A percentile compares a stretch with the other conserved stretches of the same genome.
Evolutionary conservation across 2,888 invertebrate species (phyloP).

Genomic region (Syrphus vitripennis): DNA sequence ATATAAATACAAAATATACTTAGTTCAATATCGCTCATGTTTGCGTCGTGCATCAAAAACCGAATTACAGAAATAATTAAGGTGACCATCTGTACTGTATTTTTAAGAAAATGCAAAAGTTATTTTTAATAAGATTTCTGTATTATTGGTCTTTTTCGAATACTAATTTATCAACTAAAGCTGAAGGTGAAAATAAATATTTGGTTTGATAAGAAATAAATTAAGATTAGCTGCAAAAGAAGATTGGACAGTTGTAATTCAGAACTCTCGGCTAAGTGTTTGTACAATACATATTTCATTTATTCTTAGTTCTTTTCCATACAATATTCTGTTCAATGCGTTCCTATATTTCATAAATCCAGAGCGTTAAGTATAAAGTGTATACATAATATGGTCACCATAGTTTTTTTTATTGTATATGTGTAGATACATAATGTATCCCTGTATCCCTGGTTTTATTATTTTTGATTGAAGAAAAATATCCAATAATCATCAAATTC

Average conservation of each 20-base stretch:
- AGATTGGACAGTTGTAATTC: too few species aligned
- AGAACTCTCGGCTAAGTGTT: too few species aligned
- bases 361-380: too few species aligned
- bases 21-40: constrained; percentile 8
- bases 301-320: too few species aligned
- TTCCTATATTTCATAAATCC: not conserved
- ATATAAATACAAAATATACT: constrained; percentile 40
- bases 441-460: constrained; percentile 45
- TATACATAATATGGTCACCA: constrained; percentile 7
- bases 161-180: too few species aligned
- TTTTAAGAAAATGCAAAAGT: not conserved
- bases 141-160: too few species aligned
- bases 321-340: not conserved
- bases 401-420: not conserved
- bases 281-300: too few species aligned
- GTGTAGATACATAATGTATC: too few species aligned
- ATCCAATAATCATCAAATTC: constrained; percentile 67
- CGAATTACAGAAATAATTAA: not conserved
- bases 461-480: constrained; percentile 60
- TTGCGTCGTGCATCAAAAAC: not conserved
- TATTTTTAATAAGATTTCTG: not conserved
- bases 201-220: too few species aligned
- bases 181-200: too few species aligned
- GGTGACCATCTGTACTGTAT: not conserved
- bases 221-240: too few species aligned